Percentiles rank a stretch among this genome's conserved stretches.
Evolutionary conservation across 2,888 invertebrate species (phyloP).

Genomic region (Stratiomys singularior): DNA sequence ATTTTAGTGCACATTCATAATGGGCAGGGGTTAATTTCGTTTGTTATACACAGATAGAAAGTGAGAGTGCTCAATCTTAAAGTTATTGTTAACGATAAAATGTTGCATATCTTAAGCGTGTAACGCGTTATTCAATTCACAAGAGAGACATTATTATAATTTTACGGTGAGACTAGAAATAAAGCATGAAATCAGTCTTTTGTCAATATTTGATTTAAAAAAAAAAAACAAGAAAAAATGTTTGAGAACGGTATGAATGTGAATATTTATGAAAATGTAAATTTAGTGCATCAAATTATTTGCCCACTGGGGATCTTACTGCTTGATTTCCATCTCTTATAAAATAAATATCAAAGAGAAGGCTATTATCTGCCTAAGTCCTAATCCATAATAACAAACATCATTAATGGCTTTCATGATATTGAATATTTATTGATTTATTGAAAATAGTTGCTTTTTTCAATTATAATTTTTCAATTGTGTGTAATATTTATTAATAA

Average conservation of each 20-base stretch:
- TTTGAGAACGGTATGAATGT: too few species aligned
- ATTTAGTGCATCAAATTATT: background rate
- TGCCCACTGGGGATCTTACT: background rate
- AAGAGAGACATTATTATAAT: slow-evolving; percentile 35
- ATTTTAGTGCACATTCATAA: background rate
- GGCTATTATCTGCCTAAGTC: background rate
- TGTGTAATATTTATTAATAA: too few species aligned
- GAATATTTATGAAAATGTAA: too few species aligned
- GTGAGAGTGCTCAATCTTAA: background rate
- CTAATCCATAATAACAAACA: background rate
- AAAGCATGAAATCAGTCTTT: slow-evolving; percentile 37
- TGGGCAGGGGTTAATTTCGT: slow-evolving; percentile 13
- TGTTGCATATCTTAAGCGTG: slow-evolving; percentile 30
- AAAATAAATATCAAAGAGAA: background rate
- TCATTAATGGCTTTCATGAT: background rate
- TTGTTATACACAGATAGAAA: background rate
- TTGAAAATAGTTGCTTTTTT: too few species aligned
- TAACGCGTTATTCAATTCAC: slow-evolving; percentile 1
- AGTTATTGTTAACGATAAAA: slow-evolving; percentile 36
- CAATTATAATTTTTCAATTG: too few species aligned
- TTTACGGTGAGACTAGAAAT: slow-evolving; percentile 7
- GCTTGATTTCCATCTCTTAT: background rate
- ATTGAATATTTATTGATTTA: background rate
- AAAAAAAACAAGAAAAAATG: too few species aligned
- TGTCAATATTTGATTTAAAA: slow-evolving; percentile 45